A percentile compares a stretch with the other conserved stretches of the same genome.
phyloP scores from a whole-genome alignment of 2,113 vertebrate genomes.

The Melanerpes aurifrons region DNA sequence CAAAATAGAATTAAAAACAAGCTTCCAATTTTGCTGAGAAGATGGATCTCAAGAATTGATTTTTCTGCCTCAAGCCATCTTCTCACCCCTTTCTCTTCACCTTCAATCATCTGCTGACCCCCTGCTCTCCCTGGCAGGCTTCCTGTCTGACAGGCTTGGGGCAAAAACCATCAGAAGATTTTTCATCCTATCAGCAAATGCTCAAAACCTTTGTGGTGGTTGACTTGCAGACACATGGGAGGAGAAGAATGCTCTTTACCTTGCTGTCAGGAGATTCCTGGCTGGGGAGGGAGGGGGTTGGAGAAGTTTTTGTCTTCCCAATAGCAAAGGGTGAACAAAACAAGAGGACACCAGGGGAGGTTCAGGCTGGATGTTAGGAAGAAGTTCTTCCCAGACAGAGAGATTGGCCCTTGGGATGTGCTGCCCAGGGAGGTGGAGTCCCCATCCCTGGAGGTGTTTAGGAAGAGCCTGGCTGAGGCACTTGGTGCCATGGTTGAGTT shows the following conservation, averaged over 20 bases:
- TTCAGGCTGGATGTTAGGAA: too few relatives aligned
- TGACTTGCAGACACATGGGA: neutral
- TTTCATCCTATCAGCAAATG: neutral
- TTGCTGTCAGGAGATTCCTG: neutral
- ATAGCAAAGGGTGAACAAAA: too few relatives aligned
- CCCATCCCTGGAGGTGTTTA: too few relatives aligned
- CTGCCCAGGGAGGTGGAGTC: too few relatives aligned
- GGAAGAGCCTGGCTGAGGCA: too few relatives aligned
- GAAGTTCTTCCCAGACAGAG: too few relatives aligned
- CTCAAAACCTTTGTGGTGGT: neutral
- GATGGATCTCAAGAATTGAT: neutral
- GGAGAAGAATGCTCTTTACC: neutral
- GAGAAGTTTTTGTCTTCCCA: neutral
- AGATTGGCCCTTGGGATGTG: too few relatives aligned
- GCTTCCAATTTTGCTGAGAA: neutral
- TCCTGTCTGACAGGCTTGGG: neutral
- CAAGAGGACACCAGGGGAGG: too few relatives aligned
- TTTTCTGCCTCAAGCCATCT: constrained; percentile 13
- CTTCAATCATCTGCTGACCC: neutral
- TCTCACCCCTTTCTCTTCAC: neutral
- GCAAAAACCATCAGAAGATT: neutral
- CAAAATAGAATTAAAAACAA: neutral
- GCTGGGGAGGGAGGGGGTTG: neutral
- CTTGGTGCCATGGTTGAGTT: too few relatives aligned
- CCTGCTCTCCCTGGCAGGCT: neutral